Base-by-base conservation (phyloP, 2,888 invertebrate genomes). In the Isoperla grammatica region DNA sequence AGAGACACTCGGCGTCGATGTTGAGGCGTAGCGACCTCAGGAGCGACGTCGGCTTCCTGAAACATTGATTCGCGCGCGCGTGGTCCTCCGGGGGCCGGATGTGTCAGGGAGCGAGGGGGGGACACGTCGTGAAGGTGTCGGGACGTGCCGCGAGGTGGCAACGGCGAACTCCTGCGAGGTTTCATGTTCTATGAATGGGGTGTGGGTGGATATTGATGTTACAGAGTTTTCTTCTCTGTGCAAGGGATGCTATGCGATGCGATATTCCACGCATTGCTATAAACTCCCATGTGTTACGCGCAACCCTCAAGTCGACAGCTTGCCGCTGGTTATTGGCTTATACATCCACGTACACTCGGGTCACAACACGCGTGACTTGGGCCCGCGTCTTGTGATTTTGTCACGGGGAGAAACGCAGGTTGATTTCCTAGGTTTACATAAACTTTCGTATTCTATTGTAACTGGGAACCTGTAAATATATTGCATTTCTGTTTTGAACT, bases 251-350 rank as follows among this genome's bases (percentile, higher is more conserved):
- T n/a, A n/a, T n/a, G n/a, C n/a, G n/a, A n/a, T n/a, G 8, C 29
- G 29, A 29, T 29, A 29, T 29, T 29, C 29, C 29, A 29, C 29
- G 29, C 29, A 29, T 29, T 29, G 46, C 19, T 46, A 46, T 46
- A 46, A 46, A 46, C 46, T 20, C 20, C 22, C 46, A 46, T 46
- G 46, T 22, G 20, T 8, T 29, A 29, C 29, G 29, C 29, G 29
- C 29, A 29, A 50, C 49, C n/a, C 49, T 29, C 29, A 8, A 29
- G 29, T 29, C 29, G 29, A 29, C 29, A 29, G 29, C 29, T 29
- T 29, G 49, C 49, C 29, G 29, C 49, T 50, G 49, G 49, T 50
- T 50, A 50, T 50, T 50, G 49, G 49, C 35, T 50, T 50, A 23
- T 29, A 50, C 35, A 29, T 8, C 5, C 8, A 6, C 29, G 29